Conservation (phyloP, 2,888 invertebrate genomes). For the Drosophila borborema region DNA sequence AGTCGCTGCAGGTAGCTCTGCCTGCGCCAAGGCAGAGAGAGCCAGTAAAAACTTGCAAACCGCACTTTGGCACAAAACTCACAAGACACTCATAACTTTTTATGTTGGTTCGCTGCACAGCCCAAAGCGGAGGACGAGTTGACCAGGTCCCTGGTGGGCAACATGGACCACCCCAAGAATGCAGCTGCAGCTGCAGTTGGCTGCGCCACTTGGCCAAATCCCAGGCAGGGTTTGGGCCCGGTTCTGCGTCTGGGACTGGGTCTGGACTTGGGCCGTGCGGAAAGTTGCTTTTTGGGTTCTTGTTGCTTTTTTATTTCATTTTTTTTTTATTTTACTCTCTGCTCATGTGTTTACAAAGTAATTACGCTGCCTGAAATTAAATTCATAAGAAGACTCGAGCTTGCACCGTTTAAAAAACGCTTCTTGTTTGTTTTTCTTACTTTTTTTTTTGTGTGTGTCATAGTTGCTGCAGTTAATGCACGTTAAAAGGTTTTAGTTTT, state of each 20-base stretch:
- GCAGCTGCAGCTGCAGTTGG: constrained; percentile 50
- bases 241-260: constrained; percentile 2
- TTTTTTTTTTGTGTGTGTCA: constrained; percentile 11
- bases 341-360: constrained; percentile 83
- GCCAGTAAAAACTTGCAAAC: constrained; percentile 69
- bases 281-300: constrained; percentile 42
- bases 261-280: constrained; percentile 38
- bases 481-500: constrained; percentile 71
- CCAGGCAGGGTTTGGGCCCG: constrained; percentile 54
- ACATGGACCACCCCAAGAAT: constrained; percentile 68
- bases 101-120: constrained; percentile 78
- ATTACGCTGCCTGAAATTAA: constrained; percentile 82
- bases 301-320: constrained; percentile 32
- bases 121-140: constrained; percentile 46
- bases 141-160: constrained; percentile 43
- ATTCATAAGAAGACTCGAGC: constrained; percentile 75
- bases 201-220: constrained; percentile 72
- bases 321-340: constrained; percentile 49
- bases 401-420: constrained; percentile 70
- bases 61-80: constrained; percentile 82
- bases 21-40: too few relatives aligned
- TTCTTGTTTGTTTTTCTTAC: constrained; percentile 38
- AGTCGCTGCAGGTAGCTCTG: constrained; percentile 56
- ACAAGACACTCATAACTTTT: constrained; percentile 81
- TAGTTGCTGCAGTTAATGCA: constrained; percentile 65